Conservation (phyloP, 1,140 invertebrate species). For the Gryllus bimaculatus region DNA sequence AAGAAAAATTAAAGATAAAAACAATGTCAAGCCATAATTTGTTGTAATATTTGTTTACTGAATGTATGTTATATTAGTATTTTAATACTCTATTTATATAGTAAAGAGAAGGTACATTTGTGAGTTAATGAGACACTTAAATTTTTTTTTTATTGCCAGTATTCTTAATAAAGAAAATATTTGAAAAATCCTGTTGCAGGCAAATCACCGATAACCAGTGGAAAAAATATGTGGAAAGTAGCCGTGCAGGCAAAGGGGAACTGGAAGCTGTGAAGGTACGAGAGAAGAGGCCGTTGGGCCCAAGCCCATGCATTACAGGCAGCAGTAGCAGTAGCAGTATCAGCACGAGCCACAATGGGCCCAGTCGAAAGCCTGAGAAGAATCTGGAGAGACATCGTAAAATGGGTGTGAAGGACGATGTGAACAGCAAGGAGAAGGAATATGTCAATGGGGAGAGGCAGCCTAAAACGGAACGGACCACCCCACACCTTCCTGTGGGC, state of each 20-base stretch:
- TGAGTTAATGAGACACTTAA: too few species aligned
- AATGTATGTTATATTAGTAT: too few species aligned
- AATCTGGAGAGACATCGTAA: constrained; percentile 20
- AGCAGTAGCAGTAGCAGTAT: not conserved
- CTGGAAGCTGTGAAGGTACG: constrained; percentile 23
- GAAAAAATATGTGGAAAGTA: constrained; percentile 45
- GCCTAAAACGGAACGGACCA: constrained; percentile 12
- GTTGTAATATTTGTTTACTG: too few species aligned
- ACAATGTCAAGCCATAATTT: too few species aligned
- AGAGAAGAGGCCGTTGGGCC: constrained; percentile 14
- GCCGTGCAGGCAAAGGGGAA: constrained; percentile 25
- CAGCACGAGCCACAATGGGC: constrained; percentile 21
- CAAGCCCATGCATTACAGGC: not conserved
- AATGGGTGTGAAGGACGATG: constrained; percentile 20
- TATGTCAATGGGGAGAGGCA: constrained; percentile 23
- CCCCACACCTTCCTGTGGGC: constrained; percentile 11
- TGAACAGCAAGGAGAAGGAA: constrained; percentile 19
- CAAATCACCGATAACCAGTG: constrained; percentile 44
- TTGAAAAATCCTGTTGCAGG: constrained; percentile 25
- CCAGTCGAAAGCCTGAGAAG: constrained; percentile 26
- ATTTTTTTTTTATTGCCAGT: not conserved
- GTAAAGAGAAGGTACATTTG: too few species aligned
- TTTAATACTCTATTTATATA: too few species aligned
- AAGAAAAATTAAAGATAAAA: too few species aligned
- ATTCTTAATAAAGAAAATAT: not conserved